Evolutionary conservation across 2,113 vertebrate species (phyloP).

Genomic region (Octodon degus): DNA sequence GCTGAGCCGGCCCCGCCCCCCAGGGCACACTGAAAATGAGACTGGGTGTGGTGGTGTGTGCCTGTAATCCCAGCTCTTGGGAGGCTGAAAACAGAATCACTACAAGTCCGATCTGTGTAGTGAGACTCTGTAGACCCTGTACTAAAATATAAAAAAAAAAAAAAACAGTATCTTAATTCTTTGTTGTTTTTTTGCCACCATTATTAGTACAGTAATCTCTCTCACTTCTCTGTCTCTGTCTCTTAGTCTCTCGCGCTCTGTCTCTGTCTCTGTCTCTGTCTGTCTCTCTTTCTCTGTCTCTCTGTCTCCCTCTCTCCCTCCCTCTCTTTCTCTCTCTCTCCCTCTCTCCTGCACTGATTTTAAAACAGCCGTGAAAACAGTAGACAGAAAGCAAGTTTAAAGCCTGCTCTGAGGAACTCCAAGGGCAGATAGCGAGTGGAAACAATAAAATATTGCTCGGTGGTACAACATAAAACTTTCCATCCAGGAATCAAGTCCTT

Average conservation of each 20-base stretch:
- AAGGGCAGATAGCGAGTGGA: conserved; percentile 3
- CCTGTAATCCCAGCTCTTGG: too few relatives aligned
- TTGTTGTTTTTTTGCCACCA: not conserved
- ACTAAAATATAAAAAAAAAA: too few relatives aligned
- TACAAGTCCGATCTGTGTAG: too few relatives aligned
- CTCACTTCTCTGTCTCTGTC: not conserved
- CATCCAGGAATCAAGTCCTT: not conserved
- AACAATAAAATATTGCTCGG: not conserved
- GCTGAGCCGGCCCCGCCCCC: too few relatives aligned
- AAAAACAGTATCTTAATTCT: not conserved
- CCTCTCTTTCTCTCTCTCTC: not conserved
- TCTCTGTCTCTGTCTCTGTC: not conserved
- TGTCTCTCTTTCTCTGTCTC: too few relatives aligned
- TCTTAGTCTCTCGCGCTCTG: too few relatives aligned
- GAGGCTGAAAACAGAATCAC: too few relatives aligned
- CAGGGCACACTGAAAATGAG: too few relatives aligned
- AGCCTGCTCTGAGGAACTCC: not conserved
- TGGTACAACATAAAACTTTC: not conserved
- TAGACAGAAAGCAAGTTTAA: not conserved
- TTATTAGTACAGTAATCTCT: not conserved
- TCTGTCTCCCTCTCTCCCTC: not conserved
- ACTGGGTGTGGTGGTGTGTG: too few relatives aligned
- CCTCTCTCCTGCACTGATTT: not conserved
- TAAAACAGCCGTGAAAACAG: not conserved
- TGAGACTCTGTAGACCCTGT: too few relatives aligned